phyloP scores from a whole-genome alignment of 2,888 invertebrate genomes.

The Acanthosepion pharaonis region DNA sequence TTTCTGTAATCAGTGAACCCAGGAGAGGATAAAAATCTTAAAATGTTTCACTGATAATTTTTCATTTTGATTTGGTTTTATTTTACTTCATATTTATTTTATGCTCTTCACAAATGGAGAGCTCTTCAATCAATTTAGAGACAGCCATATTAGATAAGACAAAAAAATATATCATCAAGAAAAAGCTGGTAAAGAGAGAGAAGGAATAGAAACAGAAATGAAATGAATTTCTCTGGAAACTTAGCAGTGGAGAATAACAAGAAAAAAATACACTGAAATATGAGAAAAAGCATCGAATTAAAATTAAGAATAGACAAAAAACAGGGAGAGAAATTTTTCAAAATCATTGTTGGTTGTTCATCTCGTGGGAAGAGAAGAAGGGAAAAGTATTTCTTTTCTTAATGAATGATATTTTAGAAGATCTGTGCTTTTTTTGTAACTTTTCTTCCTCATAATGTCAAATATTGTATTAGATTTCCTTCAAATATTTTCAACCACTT shows the following conservation, averaged over 20 bases:
- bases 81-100: not conserved
- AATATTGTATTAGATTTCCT: constrained; percentile 4
- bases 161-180: not conserved
- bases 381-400: not conserved
- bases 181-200: not conserved
- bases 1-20: not conserved
- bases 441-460: not conserved
- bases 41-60: not conserved
- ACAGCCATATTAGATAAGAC: constrained; percentile 14
- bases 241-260: not conserved
- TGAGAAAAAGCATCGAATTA: not conserved
- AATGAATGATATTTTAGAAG: not conserved
- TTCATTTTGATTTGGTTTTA: not conserved
- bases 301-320: not conserved
- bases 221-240: not conserved
- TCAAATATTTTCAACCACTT: constrained; percentile 9
- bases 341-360: not conserved
- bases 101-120: constrained; percentile 8
- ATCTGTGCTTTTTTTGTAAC: not conserved
- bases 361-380: not conserved
- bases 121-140: constrained; percentile 33
- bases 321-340: not conserved
- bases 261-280: not conserved
- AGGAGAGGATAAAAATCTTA: constrained; percentile 33
- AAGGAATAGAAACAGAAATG: not conserved